Evolutionary conservation across 1,140 invertebrate species (phyloP).

Genomic region (Trinorchestia longiramus): DNA sequence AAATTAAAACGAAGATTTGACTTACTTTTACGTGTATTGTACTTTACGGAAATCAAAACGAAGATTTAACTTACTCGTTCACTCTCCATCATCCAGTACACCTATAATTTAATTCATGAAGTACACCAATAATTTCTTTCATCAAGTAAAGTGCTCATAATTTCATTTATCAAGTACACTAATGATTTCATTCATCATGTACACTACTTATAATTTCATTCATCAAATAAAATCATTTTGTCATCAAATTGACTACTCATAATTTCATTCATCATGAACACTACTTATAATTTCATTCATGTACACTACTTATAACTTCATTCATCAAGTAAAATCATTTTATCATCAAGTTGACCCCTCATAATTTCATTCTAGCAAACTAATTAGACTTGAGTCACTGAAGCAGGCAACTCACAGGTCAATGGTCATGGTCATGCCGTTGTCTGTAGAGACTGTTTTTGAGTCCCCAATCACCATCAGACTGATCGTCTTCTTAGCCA

Average conservation of each 20-base stretch:
- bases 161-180: not conserved
- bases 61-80: too few species aligned
- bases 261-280: not conserved
- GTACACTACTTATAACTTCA: not conserved
- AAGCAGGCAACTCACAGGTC: not conserved
- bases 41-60: not conserved
- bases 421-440: constrained; percentile 44
- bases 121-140: not conserved
- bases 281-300: not conserved
- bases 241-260: not conserved
- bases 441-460: not conserved
- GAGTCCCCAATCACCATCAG: constrained; percentile 29
- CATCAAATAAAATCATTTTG: too few species aligned
- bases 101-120: too few species aligned
- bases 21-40: too few species aligned
- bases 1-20: too few species aligned
- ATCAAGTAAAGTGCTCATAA: not conserved
- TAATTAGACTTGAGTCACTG: not conserved
- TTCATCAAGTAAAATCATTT: not conserved
- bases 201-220: not conserved
- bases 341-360: not conserved
- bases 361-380: not conserved
- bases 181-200: not conserved
- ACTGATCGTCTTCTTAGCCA: not conserved
- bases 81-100: too few species aligned